Base-by-base conservation (phyloP, 2,888 invertebrate species). In the Stramonita haemastoma region DNA sequence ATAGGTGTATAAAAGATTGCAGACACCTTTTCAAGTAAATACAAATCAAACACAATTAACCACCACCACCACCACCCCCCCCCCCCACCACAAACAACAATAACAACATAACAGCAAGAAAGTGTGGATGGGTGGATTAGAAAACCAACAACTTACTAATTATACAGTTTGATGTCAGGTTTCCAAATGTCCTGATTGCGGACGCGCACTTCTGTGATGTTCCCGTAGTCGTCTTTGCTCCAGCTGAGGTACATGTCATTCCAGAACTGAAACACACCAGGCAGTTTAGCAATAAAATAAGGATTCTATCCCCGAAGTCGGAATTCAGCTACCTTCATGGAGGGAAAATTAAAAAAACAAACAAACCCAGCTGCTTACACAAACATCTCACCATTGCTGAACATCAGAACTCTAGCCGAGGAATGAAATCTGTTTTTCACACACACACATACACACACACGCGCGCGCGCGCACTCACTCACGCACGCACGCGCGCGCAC, bases 121-220 rank as follows among this genome's bases (percentile, higher is more conserved):
- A 77, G 29, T 22, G 32, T 19, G 36, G 32, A 34, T 11, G 1
- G 32, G 29, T 17, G 0, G 29, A 83, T 1, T 5, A 17, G 26
- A 83, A 26, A 15, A 83, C 32, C 36, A 26, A 46, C 46, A 87
- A 93, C 95, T 94, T 91, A 95, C 95, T 94, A 95, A 90, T 95
- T 95, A 90, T 95, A 95, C 13, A 95, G 92, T 90, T 94, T 94
- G 77, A 95, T 93, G 84, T 95, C 95, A 19, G 95, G 95, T 60
- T 92, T 93, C 95, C 95, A 95, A 15, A 95, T 93, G 70, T 92
- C 92, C 13, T 92, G 91, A n/a, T 91, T 93, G 2, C 94, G 94
- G 1, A 95, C 94, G 29, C 95, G 91, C 26, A 95, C 93, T 70
- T 92, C 94, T 15, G 92, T 93, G 56, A 95, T 94, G 90, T 94